A percentile compares a stretch with the other conserved stretches of the same genome.
Conservation (phyloP, 2,113 vertebrate species). For the Colossoma macropomum region DNA sequence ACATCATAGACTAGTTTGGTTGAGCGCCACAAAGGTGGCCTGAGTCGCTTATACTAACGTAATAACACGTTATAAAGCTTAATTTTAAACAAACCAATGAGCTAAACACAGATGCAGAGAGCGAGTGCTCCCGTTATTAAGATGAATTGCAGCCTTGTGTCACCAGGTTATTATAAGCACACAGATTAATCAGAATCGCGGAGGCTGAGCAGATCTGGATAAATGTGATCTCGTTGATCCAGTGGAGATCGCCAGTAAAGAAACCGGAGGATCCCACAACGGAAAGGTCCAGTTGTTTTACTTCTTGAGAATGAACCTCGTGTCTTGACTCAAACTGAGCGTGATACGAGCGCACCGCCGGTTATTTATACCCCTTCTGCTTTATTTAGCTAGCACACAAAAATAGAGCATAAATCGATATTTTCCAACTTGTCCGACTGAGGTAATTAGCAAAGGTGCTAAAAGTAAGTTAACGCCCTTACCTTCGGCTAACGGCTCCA, state of each 20-base stretch:
- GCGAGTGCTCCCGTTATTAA: neutral
- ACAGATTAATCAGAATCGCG: neutral
- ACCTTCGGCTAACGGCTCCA: constrained; percentile 56
- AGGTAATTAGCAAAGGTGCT: neutral
- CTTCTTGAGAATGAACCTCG: neutral
- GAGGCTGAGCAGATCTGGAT: neutral
- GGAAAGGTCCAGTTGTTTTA: neutral
- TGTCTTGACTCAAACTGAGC: neutral
- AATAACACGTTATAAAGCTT: neutral
- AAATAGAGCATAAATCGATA: neutral
- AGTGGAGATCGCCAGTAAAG: neutral
- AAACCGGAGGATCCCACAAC: neutral
- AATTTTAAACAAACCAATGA: neutral
- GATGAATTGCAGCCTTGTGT: neutral
- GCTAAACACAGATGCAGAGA: neutral
- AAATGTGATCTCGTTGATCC: neutral
- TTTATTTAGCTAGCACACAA: neutral
- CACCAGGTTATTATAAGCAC: neutral
- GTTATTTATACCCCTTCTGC: no score
- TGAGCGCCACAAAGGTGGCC: no score
- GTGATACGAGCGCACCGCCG: neutral
- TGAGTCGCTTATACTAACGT: no score
- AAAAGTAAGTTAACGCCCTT: constrained; percentile 56
- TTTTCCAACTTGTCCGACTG: neutral
- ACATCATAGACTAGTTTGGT: no score